Conservation (phyloP, 2,888 invertebrate genomes). For the Philaethria dido region DNA sequence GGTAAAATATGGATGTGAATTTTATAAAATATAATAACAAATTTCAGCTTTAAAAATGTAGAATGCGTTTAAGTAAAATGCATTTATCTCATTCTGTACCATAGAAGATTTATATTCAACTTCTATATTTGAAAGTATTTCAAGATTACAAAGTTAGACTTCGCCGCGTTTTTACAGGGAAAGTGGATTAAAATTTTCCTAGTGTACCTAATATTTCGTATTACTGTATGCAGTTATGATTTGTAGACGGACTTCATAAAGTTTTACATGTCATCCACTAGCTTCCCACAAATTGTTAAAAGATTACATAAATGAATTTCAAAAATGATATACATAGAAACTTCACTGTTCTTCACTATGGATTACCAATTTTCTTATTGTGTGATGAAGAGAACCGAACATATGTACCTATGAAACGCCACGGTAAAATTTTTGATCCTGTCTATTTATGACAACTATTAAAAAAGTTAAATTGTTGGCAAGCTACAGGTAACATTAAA, state of each 20-base stretch:
- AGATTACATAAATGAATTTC: neutral
- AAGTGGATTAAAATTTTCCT: slow-evolving; percentile 79
- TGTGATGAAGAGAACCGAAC: no score
- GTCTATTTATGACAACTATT: neutral
- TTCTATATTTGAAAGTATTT: slow-evolving; percentile 68
- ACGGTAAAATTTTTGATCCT: neutral
- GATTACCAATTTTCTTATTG: no score
- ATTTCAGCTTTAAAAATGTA: slow-evolving; percentile 18
- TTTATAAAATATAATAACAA: neutral
- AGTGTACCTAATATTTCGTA: slow-evolving; percentile 75
- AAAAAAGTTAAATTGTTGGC: no score
- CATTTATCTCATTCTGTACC: slow-evolving; percentile 42
- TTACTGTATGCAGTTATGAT: slow-evolving; percentile 74
- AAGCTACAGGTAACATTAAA: neutral
- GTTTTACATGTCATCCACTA: slow-evolving; percentile 79
- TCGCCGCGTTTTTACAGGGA: slow-evolving; percentile 69
- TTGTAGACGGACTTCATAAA: slow-evolving; percentile 77
- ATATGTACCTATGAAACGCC: neutral
- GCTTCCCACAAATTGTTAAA: slow-evolving; percentile 56
- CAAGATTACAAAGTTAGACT: slow-evolving; percentile 68
- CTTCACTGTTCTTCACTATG: no score
- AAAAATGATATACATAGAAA: no score
- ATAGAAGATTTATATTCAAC: slow-evolving; percentile 56
- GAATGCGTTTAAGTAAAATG: slow-evolving; percentile 39
- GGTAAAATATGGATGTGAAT: neutral